Evolutionary conservation across 1,140 invertebrate species (phyloP).

Genomic region (Drosophila pseudoobscura): DNA sequence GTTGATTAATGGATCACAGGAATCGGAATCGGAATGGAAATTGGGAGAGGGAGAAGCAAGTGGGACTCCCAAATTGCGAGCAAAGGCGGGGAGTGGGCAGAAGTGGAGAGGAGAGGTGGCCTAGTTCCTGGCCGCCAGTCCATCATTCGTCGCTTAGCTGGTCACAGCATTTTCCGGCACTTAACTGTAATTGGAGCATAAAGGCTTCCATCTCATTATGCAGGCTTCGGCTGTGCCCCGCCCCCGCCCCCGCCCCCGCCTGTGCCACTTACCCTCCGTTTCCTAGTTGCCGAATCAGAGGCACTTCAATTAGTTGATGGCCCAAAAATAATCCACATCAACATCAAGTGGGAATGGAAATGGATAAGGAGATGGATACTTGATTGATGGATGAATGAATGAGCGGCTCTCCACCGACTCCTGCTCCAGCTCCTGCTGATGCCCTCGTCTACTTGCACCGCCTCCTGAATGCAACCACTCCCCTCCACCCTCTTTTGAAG

Average conservation of each 20-base stretch:
- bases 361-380: slow-evolving; percentile 7
- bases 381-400: slow-evolving; percentile 49
- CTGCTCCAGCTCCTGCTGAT: neutral
- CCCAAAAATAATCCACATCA: slow-evolving; percentile 55
- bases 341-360: slow-evolving; percentile 3
- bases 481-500: neutral
- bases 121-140: slow-evolving; percentile 40
- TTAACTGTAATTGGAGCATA: slow-evolving; percentile 74
- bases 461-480: too few relatives aligned
- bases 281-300: slow-evolving; percentile 57
- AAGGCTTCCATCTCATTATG: slow-evolving; percentile 78
- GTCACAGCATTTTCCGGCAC: slow-evolving; percentile 77
- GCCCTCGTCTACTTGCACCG: too few relatives aligned
- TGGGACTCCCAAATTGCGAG: slow-evolving; percentile 5
- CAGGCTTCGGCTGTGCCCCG: slow-evolving; percentile 20
- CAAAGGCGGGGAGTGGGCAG: neutral
- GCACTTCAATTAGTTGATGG: slow-evolving; percentile 73
- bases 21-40: neutral
- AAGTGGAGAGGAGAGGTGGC: slow-evolving; percentile 14
- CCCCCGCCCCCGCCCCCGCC: neutral
- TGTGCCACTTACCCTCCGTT: neutral
- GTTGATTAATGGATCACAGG: slow-evolving; percentile 67
- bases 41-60: neutral
- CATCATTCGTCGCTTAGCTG: slow-evolving; percentile 47
- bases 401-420: neutral